Percentiles rank a stretch among this genome's conserved stretches.
phyloP scores from a whole-genome alignment of 2,797 vertebrate species.

The Adrianichthys oophorus region DNA sequence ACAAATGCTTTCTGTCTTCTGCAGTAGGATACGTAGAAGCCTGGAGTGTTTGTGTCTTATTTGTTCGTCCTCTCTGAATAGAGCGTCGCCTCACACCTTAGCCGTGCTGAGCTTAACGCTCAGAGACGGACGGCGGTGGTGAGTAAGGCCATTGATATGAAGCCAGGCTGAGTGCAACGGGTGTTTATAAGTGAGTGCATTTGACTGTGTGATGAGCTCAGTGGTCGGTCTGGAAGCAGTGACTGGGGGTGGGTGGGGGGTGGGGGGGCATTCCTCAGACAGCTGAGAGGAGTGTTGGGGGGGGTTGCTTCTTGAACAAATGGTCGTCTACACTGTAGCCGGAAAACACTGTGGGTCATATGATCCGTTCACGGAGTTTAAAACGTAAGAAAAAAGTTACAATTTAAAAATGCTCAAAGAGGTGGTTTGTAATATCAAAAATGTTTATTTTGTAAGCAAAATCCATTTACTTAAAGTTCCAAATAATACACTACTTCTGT shows the following conservation, averaged over 20 bases:
- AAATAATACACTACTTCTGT: too few species aligned
- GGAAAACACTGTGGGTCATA: slow-evolving; percentile 27
- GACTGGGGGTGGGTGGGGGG: not conserved
- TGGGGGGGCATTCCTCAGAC: slow-evolving; percentile 58
- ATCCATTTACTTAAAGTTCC: too few species aligned
- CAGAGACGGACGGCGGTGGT: slow-evolving; percentile 41
- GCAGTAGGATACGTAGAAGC: slow-evolving; percentile 10
- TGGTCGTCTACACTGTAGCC: slow-evolving; percentile 46
- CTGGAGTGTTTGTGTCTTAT: slow-evolving; percentile 26
- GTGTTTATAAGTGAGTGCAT: slow-evolving; percentile 40
- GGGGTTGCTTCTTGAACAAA: slow-evolving; percentile 69
- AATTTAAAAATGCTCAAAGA: too few species aligned
- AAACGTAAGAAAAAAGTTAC: too few species aligned
- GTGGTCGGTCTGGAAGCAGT: slow-evolving; percentile 58
- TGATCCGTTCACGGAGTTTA: too few species aligned
- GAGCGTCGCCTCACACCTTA: slow-evolving; percentile 54
- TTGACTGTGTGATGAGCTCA: slow-evolving; percentile 53
- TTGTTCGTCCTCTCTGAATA: slow-evolving; percentile 48
- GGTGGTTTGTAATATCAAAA: too few species aligned
- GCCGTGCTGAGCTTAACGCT: slow-evolving; percentile 51
- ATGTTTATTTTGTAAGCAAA: too few species aligned
- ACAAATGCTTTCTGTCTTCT: slow-evolving; percentile 3
- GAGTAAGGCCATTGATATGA: slow-evolving; percentile 53
- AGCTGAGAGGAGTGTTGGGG: slow-evolving; percentile 47
- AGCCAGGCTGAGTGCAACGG: slow-evolving; percentile 30